Evolutionary conservation across 2,113 vertebrate genomes (phyloP).

Genomic region (Nothocercus nigrocapillus): DNA sequence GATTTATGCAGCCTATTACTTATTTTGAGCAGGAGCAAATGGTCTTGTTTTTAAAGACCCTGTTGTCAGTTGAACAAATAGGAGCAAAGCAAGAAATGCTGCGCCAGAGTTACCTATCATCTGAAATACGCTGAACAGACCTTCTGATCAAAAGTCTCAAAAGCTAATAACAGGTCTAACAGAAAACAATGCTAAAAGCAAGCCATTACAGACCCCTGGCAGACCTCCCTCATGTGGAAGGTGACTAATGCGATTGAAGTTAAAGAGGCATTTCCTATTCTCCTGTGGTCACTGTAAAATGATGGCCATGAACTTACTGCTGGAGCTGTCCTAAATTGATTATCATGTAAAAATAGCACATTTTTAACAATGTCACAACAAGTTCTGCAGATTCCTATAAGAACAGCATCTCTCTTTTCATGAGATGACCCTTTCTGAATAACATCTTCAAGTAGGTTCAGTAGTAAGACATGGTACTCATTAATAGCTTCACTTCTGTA

Average conservation of each 20-base stretch:
- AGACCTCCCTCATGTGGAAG: conserved; percentile 1
- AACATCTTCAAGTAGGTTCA: background rate
- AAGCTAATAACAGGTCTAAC: conserved; percentile 21
- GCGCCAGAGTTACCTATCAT: background rate
- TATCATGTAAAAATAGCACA: conserved; percentile 21
- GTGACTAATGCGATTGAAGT: conserved; percentile 57
- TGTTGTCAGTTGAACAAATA: background rate
- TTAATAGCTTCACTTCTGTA: conserved; percentile 33
- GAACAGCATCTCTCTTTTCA: conserved; percentile 6
- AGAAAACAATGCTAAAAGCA: conserved; percentile 42
- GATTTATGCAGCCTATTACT: background rate
- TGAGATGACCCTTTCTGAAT: conserved; percentile 7
- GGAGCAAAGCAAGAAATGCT: background rate
- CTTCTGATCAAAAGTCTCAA: background rate
- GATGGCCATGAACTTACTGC: background rate
- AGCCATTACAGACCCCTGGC: background rate
- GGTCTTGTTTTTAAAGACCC: background rate
- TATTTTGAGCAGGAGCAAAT: background rate
- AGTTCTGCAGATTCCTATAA: conserved; percentile 34
- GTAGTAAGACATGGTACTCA: background rate
- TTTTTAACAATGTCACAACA: conserved; percentile 53
- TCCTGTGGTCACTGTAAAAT: background rate
- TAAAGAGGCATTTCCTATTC: conserved; percentile 24
- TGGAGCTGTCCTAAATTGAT: conserved; percentile 8
- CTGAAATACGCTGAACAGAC: background rate